Base-by-base conservation (phyloP, 2,113 vertebrate genomes). In the Raja brachyura region DNA sequence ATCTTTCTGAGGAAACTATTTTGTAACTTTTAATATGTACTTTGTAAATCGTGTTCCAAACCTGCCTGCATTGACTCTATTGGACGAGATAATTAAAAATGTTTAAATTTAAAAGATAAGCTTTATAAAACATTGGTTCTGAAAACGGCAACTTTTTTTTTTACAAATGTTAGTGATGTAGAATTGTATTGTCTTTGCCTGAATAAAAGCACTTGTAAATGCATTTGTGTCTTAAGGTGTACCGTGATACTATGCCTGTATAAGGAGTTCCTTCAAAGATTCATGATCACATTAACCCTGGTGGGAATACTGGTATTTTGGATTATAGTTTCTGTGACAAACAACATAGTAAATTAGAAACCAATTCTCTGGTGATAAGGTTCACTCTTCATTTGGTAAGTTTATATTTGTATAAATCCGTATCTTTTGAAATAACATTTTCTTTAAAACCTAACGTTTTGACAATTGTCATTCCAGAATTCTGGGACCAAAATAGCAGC, bases 151-250 rank as follows among this genome's bases (percentile, higher is more conserved):
- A n/a, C 68, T 33, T 33, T 70, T 92, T 39, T 25, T 79, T 92
- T 92, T 92, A 92, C 70, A 92, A 92, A 73, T 92, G 90, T 92
- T 92, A 73, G 68, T 70, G 10, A 73, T 54, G 33, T 92, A 92
- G 68, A 73, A 22, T 54, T 73, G 90, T 92, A 92, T 33, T 54
- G 90, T 92, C 20, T 39, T 73, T 92, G 33, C 70, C 66, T 92
- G 90, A 92, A 92, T 92, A 92, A 92, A 92, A 92, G 90, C 90
- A 92, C 90, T 92, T 92, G 90, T 92, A 73, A 92, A 92, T 92
- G 90, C 68, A 48, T 66, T 22, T 20, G 66, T 54, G 33, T 54
- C 0, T 18, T 8, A 4, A 66, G 63, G 13, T 66, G 63, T 73
- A 73, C 70, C 20, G 3, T 20, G 18, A 20, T 73, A 20, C 18